phyloP scores from a whole-genome alignment of 2,797 vertebrate genomes.

The Gymnodraco acuticeps region DNA sequence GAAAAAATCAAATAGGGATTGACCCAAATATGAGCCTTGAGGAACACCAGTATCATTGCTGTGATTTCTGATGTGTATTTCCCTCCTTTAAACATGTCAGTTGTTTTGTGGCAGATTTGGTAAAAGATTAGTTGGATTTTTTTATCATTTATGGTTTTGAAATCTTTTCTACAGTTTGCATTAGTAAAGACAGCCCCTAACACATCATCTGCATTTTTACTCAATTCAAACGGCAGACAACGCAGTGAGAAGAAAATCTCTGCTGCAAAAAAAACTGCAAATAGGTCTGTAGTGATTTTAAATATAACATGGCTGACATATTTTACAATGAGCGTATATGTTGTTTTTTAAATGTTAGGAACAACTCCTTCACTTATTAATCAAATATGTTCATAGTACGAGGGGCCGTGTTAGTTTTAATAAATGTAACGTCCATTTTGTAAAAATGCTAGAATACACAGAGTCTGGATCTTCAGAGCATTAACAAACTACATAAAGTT shows the following conservation, averaged over 20 bases:
- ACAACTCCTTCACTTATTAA: neutral
- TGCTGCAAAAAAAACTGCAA: no score
- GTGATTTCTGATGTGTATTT: neutral
- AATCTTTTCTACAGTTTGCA: neutral
- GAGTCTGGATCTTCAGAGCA: neutral
- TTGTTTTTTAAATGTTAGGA: neutral
- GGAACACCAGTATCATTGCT: slow-evolving; percentile 12
- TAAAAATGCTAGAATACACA: neutral
- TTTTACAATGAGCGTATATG: neutral
- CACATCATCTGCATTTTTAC: neutral
- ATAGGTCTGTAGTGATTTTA: neutral
- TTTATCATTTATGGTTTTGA: neutral
- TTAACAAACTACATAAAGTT: neutral
- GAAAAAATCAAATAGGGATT: neutral
- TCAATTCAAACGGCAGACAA: no score
- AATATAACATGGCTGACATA: neutral
- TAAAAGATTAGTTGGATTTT: neutral
- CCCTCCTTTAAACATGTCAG: neutral
- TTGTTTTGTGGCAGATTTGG: neutral
- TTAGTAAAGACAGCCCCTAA: neutral
- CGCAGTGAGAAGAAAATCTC: no score
- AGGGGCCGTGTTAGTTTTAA: neutral
- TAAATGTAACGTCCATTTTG: neutral
- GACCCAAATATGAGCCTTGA: slow-evolving; percentile 26
- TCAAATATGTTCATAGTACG: neutral